These are phyloP conservation scores for Amiota minor DNA, from an alignment of 2,888 invertebrate species.

Conservation along the genomic window DNA sequence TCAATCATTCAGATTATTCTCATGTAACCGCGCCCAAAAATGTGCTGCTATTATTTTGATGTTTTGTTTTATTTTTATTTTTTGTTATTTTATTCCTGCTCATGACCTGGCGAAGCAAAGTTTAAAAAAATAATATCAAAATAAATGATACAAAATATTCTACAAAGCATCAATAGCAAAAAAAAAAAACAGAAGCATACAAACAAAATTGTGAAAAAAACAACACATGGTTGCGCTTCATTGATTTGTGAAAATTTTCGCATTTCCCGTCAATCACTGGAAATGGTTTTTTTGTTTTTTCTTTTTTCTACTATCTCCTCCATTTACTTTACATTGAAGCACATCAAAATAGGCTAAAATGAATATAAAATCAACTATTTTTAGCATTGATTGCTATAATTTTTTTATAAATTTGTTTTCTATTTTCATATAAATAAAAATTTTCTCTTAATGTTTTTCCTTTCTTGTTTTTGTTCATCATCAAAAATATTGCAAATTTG, in stretches of 20 bases:
- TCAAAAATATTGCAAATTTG: no score
- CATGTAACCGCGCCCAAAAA: constrained; percentile 3
- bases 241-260: constrained; percentile 54
- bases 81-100: not conserved
- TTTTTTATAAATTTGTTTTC: constrained; percentile 27
- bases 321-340: no score
- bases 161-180: not conserved
- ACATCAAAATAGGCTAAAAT: no score
- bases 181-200: not conserved
- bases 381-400: constrained; percentile 36
- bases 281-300: not conserved
- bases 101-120: not conserved
- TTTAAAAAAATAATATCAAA: not conserved
- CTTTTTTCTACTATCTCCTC: constrained; percentile 34
- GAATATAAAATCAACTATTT: constrained; percentile 4
- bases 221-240: constrained; percentile 46
- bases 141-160: not conserved
- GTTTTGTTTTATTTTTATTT: constrained; percentile 2
- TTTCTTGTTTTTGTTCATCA: no score
- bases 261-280: constrained; percentile 45
- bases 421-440: no score
- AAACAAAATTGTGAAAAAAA: constrained; percentile 21
- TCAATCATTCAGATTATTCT: no score
- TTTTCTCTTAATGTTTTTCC: no score
- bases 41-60: not conserved